These are phyloP conservation scores for Polydrusus pterygomalis DNA, from an alignment of 2,888 invertebrate genomes.

Conservation along the genomic window DNA sequence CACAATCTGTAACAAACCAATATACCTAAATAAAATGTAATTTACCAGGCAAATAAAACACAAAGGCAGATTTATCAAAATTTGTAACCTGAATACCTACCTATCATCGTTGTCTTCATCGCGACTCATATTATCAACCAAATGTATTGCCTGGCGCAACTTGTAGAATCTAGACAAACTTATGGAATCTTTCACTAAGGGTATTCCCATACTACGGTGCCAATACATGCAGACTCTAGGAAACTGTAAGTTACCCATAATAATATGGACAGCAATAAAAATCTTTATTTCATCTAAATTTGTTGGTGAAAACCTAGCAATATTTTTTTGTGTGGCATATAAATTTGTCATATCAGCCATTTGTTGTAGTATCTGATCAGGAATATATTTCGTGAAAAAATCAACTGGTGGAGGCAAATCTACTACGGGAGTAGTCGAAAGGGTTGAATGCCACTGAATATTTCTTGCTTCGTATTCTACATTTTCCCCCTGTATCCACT, in stretches of 20 bases:
- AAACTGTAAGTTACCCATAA: constrained; percentile 40
- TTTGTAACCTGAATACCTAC: not conserved
- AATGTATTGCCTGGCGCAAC: constrained; percentile 33
- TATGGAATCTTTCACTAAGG: constrained; percentile 16
- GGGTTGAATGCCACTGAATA: constrained; percentile 60
- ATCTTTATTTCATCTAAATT: constrained; percentile 39
- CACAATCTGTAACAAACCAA: constrained; percentile 32
- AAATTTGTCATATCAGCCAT: constrained; percentile 37
- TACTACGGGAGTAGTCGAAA: constrained; percentile 44
- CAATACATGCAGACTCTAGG: constrained; percentile 47
- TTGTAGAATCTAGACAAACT: constrained; percentile 37
- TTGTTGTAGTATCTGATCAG: constrained; percentile 17
- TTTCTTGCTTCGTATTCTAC: constrained; percentile 4
- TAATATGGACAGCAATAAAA: constrained; percentile 44
- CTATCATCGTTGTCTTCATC: constrained; percentile 38
- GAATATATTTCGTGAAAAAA: constrained; percentile 16
- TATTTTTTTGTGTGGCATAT: constrained; percentile 44
- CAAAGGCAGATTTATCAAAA: not conserved
- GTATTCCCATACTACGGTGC: constrained; percentile 12
- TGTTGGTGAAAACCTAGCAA: constrained; percentile 35
- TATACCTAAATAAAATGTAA: not conserved
- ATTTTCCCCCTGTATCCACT: constrained; percentile 4
- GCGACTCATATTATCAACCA: constrained; percentile 36
- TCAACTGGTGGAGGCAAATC: constrained; percentile 8
- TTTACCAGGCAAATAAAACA: constrained; percentile 1